Evolutionary conservation across 2,888 invertebrate genomes (phyloP), one percentile per base, ranked within the genome.

Genomic region (Drosophila neotestacea): DNA sequence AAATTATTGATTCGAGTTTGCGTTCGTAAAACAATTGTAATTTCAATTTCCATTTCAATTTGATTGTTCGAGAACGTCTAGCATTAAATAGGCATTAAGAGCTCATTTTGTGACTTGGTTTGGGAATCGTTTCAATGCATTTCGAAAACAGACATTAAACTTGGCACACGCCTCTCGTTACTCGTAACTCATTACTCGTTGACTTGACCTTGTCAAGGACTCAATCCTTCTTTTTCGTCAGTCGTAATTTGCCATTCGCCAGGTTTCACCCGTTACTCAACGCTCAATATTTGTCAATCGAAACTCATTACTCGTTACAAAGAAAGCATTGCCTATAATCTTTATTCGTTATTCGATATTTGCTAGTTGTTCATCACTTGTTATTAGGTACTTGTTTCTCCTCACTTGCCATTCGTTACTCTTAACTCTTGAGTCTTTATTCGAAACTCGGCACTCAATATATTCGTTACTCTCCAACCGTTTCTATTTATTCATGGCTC

Each of bases 1-100:
- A 81, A 81, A 86, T 80, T 46, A 47, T 39, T 56, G 46, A 51
- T 13, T 47, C 48, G 30, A 44, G 38, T 11, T 39, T 52, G 46
- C 55, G 58, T 52, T 61, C 44, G 27, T 27, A 48, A 69, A 30
- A 38, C 56, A 58, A 63, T 51, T 54, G 27, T 27, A 13, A 60
- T 60, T 61, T 32, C 34, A 13, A 60, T 60, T 61, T 39, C 3
- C 44, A 70, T 47, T 64, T 64, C 11, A 74, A 70, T 47, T 64
- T 64, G 10, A 74, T 68, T 69, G 51, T 42, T 48, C 59, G 39
- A 28, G 27, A 11, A 22, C 7, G 60, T 4, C n/a, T 34, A 41
- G 28, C 38, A 70, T 61, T 51, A 66, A 47, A 62, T 69, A 56
- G 51, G 64, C 61, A 81, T 73, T 55, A 67, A 67, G 38, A 61